Base-by-base conservation (phyloP, 2,797 vertebrate species). In the Chiroxiphia lanceolata region DNA sequence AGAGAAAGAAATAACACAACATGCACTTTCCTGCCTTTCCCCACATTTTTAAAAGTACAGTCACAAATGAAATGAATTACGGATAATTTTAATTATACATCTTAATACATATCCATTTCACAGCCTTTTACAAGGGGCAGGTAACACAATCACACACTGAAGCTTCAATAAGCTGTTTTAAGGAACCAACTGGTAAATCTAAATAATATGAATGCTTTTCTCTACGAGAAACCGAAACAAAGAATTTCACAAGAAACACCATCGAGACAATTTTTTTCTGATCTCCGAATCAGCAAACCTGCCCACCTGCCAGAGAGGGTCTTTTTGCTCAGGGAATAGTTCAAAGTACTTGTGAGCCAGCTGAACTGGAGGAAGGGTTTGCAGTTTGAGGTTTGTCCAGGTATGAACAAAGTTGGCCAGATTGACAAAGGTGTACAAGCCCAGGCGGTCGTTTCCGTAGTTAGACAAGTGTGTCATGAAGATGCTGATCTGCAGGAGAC, bases 391-490 rank as follows among this genome's bases (percentile, higher is more conserved):
- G 97, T 99, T 99, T 42, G 99, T 99, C 99, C 99, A 99, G n/a
- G 98, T 99, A 68, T 98, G 98, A 60, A 99, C 97, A 78, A 99
- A 99, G 95, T 99, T 99, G 89, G 99, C 99, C 97, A 99, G 98
- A 90, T 99, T 99, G 69, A 99, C 98, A n/a, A 99, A 99, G 1
- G 99, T 99, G 96, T 99, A 99, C 17, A 99, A 97, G 27, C 99
- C 99, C 96, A 99, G 97, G 15, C 99, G 98, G 88, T 99, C 99
- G 9, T 99, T 99, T 26, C 99, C 99, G 1, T 99, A 99, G 95
- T 99, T 99, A 3, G 99, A 99, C 90, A 99, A 96, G 97, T 99
- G 99, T 33, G 99, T 99, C 99, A 99, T 99, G 96, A 99, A 99
- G 97, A 99, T 99, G 97, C 99, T 99, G 85, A 99, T 99, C 99